A percentile compares a stretch with the other conserved stretches of the same genome.
Evolutionary conservation across 2,888 invertebrate genomes (phyloP).

Genomic region (Cephus spinipes): DNA sequence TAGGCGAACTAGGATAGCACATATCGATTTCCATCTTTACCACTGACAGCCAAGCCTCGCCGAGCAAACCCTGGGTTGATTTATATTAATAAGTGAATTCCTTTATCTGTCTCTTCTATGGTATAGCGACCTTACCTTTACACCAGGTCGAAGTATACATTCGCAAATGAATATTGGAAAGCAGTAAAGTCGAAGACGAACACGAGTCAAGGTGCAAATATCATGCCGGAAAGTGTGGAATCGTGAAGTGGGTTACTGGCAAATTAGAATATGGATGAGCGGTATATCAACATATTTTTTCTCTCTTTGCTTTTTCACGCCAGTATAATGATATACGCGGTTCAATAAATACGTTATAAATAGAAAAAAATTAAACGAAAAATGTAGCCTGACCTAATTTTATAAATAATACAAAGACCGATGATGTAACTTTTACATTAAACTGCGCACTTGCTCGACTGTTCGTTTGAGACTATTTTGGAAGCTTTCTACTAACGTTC

Average conservation of each 20-base stretch:
- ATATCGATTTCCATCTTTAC: constrained; percentile 48
- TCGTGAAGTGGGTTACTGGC: not conserved
- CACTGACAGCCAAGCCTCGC: constrained; percentile 30
- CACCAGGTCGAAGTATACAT: not conserved
- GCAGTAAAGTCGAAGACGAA: not conserved
- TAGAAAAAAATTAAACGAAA: not conserved
- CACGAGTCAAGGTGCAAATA: not conserved
- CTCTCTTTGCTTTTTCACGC: not conserved
- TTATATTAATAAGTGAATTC: constrained; percentile 43
- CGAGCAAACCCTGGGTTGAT: constrained; percentile 34
- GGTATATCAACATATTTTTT: not conserved
- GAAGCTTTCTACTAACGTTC: not conserved
- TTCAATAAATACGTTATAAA: not conserved
- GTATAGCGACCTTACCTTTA: not conserved
- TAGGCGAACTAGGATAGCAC: not conserved
- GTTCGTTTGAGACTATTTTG: not conserved
- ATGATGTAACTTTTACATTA: not conserved
- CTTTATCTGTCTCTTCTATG: not conserved
- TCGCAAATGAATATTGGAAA: not conserved
- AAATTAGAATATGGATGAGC: not conserved
- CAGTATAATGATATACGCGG: not conserved
- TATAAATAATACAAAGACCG: not conserved
- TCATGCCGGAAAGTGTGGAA: not conserved
- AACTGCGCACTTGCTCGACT: not conserved
- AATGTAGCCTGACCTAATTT: not conserved